Evolutionary conservation across 2,113 vertebrate genomes (phyloP), one percentile per base, ranked within the genome.

Genomic region (Myotis lucifugus): DNA sequence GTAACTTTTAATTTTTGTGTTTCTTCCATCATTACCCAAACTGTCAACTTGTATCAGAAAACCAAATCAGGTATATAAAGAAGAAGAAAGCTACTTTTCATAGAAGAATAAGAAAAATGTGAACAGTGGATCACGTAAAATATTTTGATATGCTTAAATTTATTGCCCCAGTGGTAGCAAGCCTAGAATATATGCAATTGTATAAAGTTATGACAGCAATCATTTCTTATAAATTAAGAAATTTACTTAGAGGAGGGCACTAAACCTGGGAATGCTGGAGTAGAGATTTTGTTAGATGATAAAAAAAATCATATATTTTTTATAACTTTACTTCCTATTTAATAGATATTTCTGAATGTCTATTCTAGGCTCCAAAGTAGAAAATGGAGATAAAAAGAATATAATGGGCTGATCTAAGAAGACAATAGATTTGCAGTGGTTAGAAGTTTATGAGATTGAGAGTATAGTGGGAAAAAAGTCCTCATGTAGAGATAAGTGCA

Each of bases 1-100:
- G 87, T 88, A 97, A 96, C 81, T 96, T 96, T 90, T 78, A 59
- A 91, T 96, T 96, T 96, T 93, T 69, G 34, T 66, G 87, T 96
- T 91, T 64, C 88, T 79, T 94, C 76, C 17, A 1, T 77, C 66
- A 92, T 95, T 93, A 83, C 34, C 34, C 23, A 78, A 96, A 94
- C 70, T 96, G 93, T 94, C 95, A 96, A 67, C 19, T 97, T 67
- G 2, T 69, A 90, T 86, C 61, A 90, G 66, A 92, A 88, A 95
- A 90, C 2, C n/a, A 96, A 95, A 94, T 59, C 90, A 82, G 61
- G 90, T 66, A 77, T 73, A 95, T 84, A 69, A 90, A 77, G 21
- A 34, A 67, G 64, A 92, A 73, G 67, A 77, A 95, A 90, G 21
- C 8, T 83, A 92, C 70, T 64, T 86, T 92, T 96, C 50, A 56